Conservation (phyloP, 2,797 vertebrate species). For the Poliocrania exsul region DNA sequence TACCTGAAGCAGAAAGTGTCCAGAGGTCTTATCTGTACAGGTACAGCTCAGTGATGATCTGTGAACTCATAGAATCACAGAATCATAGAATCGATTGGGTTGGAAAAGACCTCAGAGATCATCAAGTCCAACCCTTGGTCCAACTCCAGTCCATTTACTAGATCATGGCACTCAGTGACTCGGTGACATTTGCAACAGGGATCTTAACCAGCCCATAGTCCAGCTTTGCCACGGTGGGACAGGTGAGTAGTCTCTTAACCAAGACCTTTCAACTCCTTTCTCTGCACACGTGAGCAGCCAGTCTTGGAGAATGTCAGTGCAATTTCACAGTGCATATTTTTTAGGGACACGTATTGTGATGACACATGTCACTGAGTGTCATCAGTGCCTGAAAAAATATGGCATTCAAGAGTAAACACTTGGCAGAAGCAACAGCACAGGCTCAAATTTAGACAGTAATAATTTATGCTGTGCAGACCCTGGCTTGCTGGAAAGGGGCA, state of each 20-base stretch:
- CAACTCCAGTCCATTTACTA: no score
- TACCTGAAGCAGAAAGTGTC: not conserved
- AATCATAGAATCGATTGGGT: no score
- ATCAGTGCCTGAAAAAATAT: not conserved
- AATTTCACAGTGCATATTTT: not conserved
- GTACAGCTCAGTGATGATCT: not conserved
- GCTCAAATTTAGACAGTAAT: constrained; percentile 35
- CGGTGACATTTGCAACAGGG: not conserved
- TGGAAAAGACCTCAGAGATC: no score
- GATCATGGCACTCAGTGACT: no score
- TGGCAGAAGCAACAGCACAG: not conserved
- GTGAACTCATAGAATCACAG: fast-evolving
- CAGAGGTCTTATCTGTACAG: not conserved
- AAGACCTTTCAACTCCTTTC: not conserved
- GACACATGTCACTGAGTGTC: constrained; percentile 50
- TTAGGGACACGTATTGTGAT: not conserved
- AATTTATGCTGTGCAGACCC: constrained; percentile 30
- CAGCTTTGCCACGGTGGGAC: fast-evolving
- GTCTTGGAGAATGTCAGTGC: not conserved
- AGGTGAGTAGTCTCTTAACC: fast-evolving
- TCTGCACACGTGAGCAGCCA: fast-evolving
- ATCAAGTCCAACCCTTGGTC: no score
- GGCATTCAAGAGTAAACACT: constrained; percentile 24
- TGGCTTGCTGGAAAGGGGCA: not conserved
- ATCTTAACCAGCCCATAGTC: not conserved